Percentiles rank a stretch among this genome's conserved stretches.
These are phyloP conservation scores for Penaeus chinensis DNA, from an alignment of 1,140 invertebrate genomes.

Conservation along the genomic window DNA sequence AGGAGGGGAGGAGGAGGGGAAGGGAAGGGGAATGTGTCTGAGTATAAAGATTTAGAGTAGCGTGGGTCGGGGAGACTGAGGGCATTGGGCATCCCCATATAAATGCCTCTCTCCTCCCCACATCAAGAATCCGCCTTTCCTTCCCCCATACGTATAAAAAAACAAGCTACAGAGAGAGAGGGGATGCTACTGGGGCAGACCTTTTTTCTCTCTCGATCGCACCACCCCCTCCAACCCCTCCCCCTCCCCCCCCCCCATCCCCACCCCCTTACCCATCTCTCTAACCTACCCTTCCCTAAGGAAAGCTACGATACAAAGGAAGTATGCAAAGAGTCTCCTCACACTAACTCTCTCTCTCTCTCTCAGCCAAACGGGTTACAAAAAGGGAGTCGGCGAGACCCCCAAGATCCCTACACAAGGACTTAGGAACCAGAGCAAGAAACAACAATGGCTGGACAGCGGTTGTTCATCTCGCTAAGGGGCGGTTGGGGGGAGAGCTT, in stretches of 20 bases:
- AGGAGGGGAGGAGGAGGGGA: not conserved
- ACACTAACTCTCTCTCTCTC: not conserved
- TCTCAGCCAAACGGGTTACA: not conserved
- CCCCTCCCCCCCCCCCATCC: not conserved
- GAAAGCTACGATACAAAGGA: conserved; percentile 13
- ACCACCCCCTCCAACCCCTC: not conserved
- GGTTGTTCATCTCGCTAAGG: too few relatives aligned
- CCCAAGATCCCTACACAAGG: not conserved
- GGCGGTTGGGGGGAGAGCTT: too few relatives aligned
- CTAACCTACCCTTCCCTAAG: conserved; percentile 1
- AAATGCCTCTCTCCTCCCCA: not conserved
- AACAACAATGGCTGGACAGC: too few relatives aligned
- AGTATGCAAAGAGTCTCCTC: not conserved
- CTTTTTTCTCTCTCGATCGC: not conserved
- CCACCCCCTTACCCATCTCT: not conserved
- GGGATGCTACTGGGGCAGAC: too few relatives aligned
- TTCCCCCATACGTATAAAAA: too few relatives aligned
- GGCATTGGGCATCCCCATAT: not conserved
- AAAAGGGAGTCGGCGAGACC: not conserved
- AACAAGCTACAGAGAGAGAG: too few relatives aligned
- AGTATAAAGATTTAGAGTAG: not conserved
- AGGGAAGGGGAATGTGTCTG: not conserved
- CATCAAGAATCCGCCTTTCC: too few relatives aligned
- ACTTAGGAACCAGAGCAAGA: not conserved
- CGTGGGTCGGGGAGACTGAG: not conserved